Percentiles rank a stretch among this genome's conserved stretches.
Evolutionary conservation across 2,797 vertebrate genomes (phyloP).

Genomic region (Mus caroli): DNA sequence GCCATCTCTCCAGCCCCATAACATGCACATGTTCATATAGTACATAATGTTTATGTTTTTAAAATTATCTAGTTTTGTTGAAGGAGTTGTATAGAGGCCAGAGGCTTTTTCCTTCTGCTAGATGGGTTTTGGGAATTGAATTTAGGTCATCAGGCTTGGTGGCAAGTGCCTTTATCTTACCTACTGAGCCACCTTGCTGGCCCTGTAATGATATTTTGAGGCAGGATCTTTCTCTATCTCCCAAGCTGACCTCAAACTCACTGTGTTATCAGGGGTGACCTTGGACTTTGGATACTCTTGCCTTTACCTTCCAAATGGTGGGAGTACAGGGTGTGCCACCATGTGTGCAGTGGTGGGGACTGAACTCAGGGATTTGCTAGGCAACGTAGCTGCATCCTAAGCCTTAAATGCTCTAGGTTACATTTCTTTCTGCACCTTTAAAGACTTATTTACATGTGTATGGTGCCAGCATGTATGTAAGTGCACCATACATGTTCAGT

Average conservation of each 20-base stretch:
- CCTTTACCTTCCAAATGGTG: not conserved
- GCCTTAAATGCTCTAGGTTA: not conserved
- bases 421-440: not conserved
- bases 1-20: not conserved
- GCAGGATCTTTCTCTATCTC: not conserved
- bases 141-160: not conserved
- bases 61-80: not conserved
- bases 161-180: not conserved
- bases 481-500: not conserved
- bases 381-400: not conserved
- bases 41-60: not conserved
- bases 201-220: not conserved
- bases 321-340: not conserved
- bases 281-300: not conserved
- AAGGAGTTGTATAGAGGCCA: not conserved
- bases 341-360: not conserved
- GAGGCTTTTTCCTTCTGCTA: not conserved
- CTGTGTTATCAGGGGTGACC: not conserved
- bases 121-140: not conserved
- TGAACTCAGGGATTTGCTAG: not conserved
- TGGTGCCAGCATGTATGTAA: not conserved
- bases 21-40: not conserved
- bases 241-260: not conserved
- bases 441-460: not conserved
- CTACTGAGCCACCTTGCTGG: not conserved